Evolutionary conservation across 2,888 invertebrate genomes (phyloP), one percentile per base, ranked within the genome.

Genomic region (Acanthosepion pharaonis): DNA sequence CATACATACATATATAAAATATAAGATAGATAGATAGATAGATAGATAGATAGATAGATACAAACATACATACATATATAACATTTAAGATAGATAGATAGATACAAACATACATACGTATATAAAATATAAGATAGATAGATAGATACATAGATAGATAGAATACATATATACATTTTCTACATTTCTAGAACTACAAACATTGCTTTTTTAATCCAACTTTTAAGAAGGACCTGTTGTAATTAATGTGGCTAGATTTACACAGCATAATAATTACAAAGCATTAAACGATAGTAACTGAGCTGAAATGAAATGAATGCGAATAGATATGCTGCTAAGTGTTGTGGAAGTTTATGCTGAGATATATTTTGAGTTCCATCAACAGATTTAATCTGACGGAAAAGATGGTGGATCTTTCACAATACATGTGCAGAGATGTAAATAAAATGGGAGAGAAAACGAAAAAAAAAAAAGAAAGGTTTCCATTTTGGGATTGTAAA

Each of bases 311-410:
- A 78, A 78, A 33, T 18, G 78, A 78, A 33, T 1, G 33, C n/a
- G 33, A 78, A 78, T 15, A n/a, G 15, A 78, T 15, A n/a, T 33
- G 8, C 11, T 33, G 78, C 15, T 78, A 78, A 78, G 78, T 78
- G 78, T 15, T 78, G 78, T 33, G 78, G n/a, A 78, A 78, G 18
- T 78, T n/a, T 33, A n/a, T 78, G 78, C 78, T 33, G n/a, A 78
- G 78, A 78, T 78, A 33, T 78, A 78, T 78, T 78, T 78, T n/a
- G n/a, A 78, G 78, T 78, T 78, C n/a, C 78, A 78, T 33, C n/a
- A 15, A 15, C n/a, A n/a, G n/a, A 78, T 78, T 78, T 78, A 78
- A 78, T 78, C 78, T 78, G 78, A 78, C n/a, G 78, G 78, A 78
- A 78, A 78, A 33, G 3, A 78, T 78, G 78, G 78, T 9, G 78